Evolutionary conservation across 2,113 vertebrate genomes (phyloP).

Genomic region (Paratilapia polleni): DNA sequence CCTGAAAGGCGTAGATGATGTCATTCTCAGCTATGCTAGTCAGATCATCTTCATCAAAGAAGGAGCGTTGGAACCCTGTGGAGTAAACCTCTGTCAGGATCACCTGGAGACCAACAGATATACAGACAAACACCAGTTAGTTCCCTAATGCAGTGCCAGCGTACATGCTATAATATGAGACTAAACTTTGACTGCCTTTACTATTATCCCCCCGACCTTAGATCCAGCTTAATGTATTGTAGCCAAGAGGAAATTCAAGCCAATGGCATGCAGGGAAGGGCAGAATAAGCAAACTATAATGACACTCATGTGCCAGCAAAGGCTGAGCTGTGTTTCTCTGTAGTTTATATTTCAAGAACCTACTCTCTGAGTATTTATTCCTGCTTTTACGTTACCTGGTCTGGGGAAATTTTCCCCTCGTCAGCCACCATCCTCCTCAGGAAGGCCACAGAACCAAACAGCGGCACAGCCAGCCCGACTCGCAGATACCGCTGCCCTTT

Average conservation of each 20-base stretch:
- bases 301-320: not conserved
- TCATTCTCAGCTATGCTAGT: conserved; percentile 84
- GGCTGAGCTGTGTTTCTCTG: not conserved
- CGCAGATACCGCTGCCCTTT: conserved; percentile 88
- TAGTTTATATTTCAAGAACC: not conserved
- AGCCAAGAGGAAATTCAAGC: not conserved
- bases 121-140: conserved; percentile 7
- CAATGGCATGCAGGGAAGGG: not conserved
- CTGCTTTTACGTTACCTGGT: conserved; percentile 83
- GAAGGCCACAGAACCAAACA: conserved; percentile 85
- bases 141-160: not conserved
- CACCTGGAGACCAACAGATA: conserved; percentile 77
- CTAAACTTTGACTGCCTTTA: not conserved
- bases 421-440: conserved; percentile 90
- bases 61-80: conserved; percentile 90
- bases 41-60: conserved; percentile 89
- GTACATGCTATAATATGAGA: not conserved
- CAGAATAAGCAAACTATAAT: not conserved
- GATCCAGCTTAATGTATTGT: not conserved
- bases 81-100: conserved; percentile 91
- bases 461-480: conserved; percentile 88
- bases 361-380: not conserved
- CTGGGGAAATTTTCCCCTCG: conserved; percentile 85
- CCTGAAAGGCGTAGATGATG: conserved; percentile 90
- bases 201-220: not conserved